Evolutionary conservation across 1,140 invertebrate genomes (phyloP).

Genomic region (Lordiphosa stackelbergi): DNA sequence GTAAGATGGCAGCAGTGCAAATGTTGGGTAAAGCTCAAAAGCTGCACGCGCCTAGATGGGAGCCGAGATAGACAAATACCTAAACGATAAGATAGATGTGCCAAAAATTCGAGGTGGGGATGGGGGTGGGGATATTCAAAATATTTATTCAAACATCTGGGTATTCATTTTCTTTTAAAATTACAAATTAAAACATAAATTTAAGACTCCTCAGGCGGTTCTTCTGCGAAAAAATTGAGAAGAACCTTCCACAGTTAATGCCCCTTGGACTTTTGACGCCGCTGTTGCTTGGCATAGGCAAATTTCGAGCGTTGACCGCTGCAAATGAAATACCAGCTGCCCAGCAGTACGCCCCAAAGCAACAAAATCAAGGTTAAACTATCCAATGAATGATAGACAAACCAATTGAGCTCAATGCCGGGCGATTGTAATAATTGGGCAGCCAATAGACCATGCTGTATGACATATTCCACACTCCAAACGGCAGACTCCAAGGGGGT

Average conservation of each 20-base stretch:
- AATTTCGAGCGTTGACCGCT: not conserved
- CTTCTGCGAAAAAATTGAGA: too few relatives aligned
- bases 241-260: conserved; percentile 1
- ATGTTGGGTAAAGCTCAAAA: too few relatives aligned
- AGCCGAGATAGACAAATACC: too few relatives aligned
- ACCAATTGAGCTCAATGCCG: conserved; percentile 75
- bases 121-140: too few relatives aligned
- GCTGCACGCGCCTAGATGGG: too few relatives aligned
- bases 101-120: too few relatives aligned
- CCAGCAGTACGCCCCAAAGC: conserved; percentile 1
- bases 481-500: conserved; percentile 82
- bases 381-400: conserved; percentile 70
- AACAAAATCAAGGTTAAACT: conserved; percentile 29
- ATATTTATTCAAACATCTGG: too few relatives aligned
- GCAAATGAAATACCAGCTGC: conserved; percentile 3
- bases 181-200: too few relatives aligned
- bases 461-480: conserved; percentile 84
- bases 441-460: conserved; percentile 77
- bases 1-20: too few relatives aligned
- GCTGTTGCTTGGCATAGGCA: not conserved
- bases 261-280: not conserved
- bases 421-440: conserved; percentile 77
- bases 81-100: too few relatives aligned
- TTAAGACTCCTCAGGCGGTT: too few relatives aligned
- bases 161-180: too few relatives aligned